Evolutionary conservation across 2,113 vertebrate species (phyloP).

Genomic region (Crotalus horridus): DNA sequence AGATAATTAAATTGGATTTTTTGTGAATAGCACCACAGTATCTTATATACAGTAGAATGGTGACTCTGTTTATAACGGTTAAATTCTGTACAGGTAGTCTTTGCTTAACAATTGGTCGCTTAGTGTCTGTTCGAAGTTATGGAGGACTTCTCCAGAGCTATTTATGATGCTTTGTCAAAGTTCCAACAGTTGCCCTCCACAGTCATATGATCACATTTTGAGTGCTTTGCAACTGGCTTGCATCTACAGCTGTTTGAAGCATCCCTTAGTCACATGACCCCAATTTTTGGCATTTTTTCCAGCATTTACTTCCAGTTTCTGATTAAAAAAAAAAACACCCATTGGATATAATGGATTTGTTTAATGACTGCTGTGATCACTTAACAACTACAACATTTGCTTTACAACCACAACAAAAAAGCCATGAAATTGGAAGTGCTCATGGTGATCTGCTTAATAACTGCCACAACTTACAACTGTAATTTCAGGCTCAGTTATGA

Average conservation of each 20-base stretch:
- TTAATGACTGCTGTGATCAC: neutral
- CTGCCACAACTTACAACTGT: neutral
- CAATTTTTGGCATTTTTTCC: neutral
- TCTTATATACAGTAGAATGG: neutral
- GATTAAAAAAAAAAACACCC: neutral
- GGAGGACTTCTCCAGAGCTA: neutral
- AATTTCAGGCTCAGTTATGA: neutral
- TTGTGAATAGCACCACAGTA: neutral
- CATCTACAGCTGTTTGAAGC: neutral
- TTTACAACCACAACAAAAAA: neutral
- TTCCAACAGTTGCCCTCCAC: neutral
- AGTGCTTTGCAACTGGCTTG: neutral
- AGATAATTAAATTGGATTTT: neutral
- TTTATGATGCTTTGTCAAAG: neutral
- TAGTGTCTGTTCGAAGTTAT: neutral
- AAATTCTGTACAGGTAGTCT: neutral
- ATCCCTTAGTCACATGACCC: neutral
- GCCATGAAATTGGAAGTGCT: neutral
- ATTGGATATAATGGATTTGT: no score
- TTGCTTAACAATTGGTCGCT: neutral
- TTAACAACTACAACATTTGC: neutral
- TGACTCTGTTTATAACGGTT: neutral
- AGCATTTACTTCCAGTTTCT: neutral
- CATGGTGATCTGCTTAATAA: neutral
- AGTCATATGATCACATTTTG: neutral